phyloP scores from a whole-genome alignment of 2,797 vertebrate genomes.

The Gallinago stenura region DNA sequence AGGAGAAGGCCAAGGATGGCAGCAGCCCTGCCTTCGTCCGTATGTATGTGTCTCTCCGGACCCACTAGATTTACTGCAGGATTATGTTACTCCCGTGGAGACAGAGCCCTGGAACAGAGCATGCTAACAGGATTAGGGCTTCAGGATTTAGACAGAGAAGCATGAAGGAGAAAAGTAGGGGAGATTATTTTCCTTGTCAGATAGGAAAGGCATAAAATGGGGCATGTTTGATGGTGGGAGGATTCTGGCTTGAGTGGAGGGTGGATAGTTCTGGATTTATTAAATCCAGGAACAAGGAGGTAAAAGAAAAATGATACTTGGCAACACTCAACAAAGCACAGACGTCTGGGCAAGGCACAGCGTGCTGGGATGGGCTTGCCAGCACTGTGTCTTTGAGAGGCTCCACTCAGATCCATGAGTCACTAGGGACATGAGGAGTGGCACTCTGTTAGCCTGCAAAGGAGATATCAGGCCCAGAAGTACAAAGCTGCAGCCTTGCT shows the following conservation, averaged over 20 bases:
- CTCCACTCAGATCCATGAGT: slow-evolving; percentile 21
- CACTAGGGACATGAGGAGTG: background rate
- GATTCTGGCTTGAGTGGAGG: slow-evolving; percentile 31
- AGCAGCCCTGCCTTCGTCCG: background rate
- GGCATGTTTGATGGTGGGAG: slow-evolving; percentile 22
- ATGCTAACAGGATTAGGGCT: slow-evolving; percentile 83
- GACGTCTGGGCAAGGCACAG: background rate
- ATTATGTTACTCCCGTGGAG: slow-evolving; percentile 79
- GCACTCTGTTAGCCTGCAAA: slow-evolving; percentile 9
- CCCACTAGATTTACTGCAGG: slow-evolving; percentile 77
- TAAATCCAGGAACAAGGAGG: slow-evolving; percentile 63
- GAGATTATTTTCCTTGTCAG: slow-evolving; percentile 69
- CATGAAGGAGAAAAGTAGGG: slow-evolving; percentile 74
- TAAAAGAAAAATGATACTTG: slow-evolving; percentile 57
- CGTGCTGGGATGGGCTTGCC: slow-evolving; percentile 18
- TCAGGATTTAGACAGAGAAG: slow-evolving; percentile 79
- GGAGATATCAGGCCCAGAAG: slow-evolving; percentile 21
- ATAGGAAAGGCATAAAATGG: slow-evolving; percentile 37
- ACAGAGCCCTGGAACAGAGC: slow-evolving; percentile 77
- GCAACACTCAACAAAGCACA: slow-evolving; percentile 9
- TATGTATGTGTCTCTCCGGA: slow-evolving; percentile 57
- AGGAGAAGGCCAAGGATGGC: slow-evolving; percentile 29
- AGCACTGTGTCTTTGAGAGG: slow-evolving; percentile 3
- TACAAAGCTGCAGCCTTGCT: slow-evolving; percentile 21
- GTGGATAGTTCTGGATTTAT: slow-evolving; percentile 51